Conservation (phyloP, 2,797 vertebrate species). For the Nasua narica region DNA sequence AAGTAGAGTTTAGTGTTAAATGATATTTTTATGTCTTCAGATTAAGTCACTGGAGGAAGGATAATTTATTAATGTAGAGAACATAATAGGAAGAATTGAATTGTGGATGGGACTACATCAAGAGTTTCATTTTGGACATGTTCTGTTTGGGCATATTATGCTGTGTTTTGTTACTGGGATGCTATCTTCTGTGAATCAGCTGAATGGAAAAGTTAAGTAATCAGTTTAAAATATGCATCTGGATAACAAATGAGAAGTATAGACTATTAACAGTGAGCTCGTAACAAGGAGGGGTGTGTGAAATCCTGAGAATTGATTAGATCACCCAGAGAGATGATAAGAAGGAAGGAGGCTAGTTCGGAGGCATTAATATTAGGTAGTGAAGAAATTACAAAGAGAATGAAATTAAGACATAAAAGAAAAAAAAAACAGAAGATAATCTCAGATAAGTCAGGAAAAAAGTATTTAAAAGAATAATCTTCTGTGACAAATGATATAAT, state of each 20-base stretch:
- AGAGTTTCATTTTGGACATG: background rate
- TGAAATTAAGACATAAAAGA: background rate
- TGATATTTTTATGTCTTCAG: background rate
- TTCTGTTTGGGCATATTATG: background rate
- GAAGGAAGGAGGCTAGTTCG: background rate
- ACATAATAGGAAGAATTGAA: background rate
- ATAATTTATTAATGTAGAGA: background rate
- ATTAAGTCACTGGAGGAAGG: background rate
- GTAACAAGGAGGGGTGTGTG: fast-evolving
- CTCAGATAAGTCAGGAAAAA: background rate
- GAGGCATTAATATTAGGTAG: background rate
- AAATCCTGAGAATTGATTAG: background rate
- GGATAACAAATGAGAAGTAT: background rate
- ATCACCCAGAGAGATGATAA: background rate
- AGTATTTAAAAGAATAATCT: background rate
- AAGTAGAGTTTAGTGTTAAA: background rate
- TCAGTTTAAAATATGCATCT: background rate
- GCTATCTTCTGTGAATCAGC: background rate
- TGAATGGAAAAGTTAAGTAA: background rate
- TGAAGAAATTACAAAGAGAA: background rate
- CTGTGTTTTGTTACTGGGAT: background rate
- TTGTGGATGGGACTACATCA: background rate
- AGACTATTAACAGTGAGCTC: background rate
- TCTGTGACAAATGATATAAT: background rate
- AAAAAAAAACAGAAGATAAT: background rate